phyloP scores from a whole-genome alignment of 2,113 vertebrate genomes.

The Hemiscyllium ocellatum region DNA sequence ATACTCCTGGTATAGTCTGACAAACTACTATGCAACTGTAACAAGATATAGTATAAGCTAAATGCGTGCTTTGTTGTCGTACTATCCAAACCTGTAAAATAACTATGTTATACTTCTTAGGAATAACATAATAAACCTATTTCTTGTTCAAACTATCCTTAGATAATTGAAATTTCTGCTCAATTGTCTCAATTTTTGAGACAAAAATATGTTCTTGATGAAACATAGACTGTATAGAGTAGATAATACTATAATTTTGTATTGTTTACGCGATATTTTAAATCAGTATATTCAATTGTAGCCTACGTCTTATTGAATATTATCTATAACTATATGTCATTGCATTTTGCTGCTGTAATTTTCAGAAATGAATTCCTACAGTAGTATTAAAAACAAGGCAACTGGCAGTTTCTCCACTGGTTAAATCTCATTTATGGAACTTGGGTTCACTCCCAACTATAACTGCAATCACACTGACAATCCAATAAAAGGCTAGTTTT shows the following conservation, averaged over 20 bases:
- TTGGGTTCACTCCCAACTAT: background rate
- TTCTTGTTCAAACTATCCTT: background rate
- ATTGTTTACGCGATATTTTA: background rate
- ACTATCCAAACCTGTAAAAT: background rate
- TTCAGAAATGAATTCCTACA: background rate
- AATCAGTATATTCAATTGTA: background rate
- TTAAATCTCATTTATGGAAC: background rate
- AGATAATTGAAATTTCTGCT: background rate
- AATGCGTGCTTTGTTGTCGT: background rate
- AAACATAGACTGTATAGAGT: background rate
- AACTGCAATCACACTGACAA: background rate
- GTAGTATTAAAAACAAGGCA: background rate
- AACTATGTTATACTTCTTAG: background rate
- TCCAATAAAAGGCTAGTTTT: background rate
- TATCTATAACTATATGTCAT: background rate
- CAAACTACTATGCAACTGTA: too few relatives aligned
- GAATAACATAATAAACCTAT: background rate
- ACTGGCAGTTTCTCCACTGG: background rate
- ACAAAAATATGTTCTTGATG: background rate
- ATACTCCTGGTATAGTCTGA: too few relatives aligned
- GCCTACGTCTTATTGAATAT: background rate
- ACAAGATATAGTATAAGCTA: too few relatives aligned
- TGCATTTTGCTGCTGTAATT: background rate
- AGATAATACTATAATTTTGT: background rate
- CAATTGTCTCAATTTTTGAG: background rate